Base-by-base conservation (phyloP, 2,888 invertebrate species). In the Agrotis segetum region DNA sequence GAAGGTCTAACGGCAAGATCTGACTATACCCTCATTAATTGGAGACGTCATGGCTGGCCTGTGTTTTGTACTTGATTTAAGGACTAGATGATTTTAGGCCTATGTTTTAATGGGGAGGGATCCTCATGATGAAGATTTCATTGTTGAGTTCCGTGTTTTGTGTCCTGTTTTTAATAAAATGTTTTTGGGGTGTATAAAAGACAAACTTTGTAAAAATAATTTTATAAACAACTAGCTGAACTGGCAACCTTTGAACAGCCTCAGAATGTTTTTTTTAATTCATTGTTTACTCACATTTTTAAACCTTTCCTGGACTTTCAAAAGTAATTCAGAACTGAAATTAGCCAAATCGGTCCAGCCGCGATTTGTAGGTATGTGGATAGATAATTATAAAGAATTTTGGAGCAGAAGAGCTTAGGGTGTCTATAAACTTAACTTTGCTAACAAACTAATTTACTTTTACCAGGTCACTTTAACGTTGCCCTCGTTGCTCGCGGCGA, bases 1-100 rank as follows among this genome's bases (percentile, higher is more conserved):
- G 89, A 92, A 90, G 92, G 92, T 89, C 91, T 88, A 85, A 87
- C 86, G 87, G 92, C 88, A 89, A 90, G 89, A 89, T 90, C 88
- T 90, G 88, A 88, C 89, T 88, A 89, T 86, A 91, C 92, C 92
- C 91, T 92, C 92, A 94, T 93, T 95, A 94, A 93, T 93, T 92
- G 92, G 87, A 88, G 34, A 58, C 68, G 86, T 87, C 88, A 88
- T 89, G 88, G 88, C 88, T 88, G 85, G 85, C 85, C 88, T 88
- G 90, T 91, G 89, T 92, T 90, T 89, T 86, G 82, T 83, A 83
- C 86, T 86, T 88, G 88, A 88, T 90, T 87, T 88, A 85, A 79
- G 75, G 82, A 78, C 67, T 82, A 61, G 77, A 78, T 84, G 80
- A 79, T 80, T 71, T 67, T 67, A 68, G 72, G 58, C 75, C 60